Evolutionary conservation across 2,888 invertebrate species (phyloP).

Genomic region (Macroteleia sp.): DNA sequence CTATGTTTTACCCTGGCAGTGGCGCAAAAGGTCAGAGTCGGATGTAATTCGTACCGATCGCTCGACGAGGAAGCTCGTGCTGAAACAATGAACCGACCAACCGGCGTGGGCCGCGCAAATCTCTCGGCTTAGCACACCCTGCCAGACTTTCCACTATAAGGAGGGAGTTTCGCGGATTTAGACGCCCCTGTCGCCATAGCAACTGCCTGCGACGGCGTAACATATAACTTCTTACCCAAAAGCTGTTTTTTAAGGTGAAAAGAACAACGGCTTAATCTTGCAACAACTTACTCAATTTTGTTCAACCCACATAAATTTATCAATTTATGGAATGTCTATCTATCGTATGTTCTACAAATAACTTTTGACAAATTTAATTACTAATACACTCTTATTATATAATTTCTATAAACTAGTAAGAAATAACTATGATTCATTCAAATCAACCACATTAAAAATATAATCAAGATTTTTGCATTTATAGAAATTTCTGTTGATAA

Average conservation of each 20-base stretch:
- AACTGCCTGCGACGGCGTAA: conserved; percentile 73
- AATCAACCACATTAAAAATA: too few species aligned
- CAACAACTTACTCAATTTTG: conserved; percentile 50
- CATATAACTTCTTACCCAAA: conserved; percentile 62
- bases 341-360: not conserved
- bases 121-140: conserved; percentile 79
- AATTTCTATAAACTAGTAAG: too few species aligned
- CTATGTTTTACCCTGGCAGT: conserved; percentile 64
- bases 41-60: conserved; percentile 62
- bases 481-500: not conserved
- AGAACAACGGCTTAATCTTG: conserved; percentile 35
- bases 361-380: too few species aligned
- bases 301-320: conserved; percentile 30
- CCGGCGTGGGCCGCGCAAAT: conserved; percentile 78
- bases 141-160: conserved; percentile 67
- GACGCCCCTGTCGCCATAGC: conserved; percentile 79
- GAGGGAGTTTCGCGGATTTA: conserved; percentile 76
- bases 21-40: conserved; percentile 65
- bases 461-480: too few species aligned
- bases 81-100: conserved; percentile 84
- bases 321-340: conserved; percentile 23
- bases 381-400: too few species aligned
- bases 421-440: too few species aligned
- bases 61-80: conserved; percentile 69
- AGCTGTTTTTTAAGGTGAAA: conserved; percentile 59